Evolutionary conservation across 2,888 invertebrate species (phyloP).

Genomic region (Macaria notata): DNA sequence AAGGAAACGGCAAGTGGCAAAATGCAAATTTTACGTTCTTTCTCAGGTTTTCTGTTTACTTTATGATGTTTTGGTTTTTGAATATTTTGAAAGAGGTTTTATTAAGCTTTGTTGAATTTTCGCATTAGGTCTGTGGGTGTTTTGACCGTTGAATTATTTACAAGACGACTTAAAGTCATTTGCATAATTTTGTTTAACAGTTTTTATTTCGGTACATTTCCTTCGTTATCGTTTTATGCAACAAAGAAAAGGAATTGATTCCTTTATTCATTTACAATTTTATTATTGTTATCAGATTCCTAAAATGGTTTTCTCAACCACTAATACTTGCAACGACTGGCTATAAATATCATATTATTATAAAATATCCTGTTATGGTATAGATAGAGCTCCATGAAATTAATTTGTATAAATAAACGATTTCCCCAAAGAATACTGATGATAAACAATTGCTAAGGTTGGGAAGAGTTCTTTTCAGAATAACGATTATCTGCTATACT

Average conservation of each 20-base stretch:
- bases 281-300: no score
- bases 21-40: constrained; percentile 59
- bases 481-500: not conserved
- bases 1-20: constrained; percentile 45
- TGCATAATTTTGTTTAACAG: no score
- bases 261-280: not conserved
- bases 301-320: no score
- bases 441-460: no score
- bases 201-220: no score
- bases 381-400: not conserved
- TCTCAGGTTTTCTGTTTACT: constrained; percentile 28
- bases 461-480: not conserved
- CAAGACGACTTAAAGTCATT: no score
- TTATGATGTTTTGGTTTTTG: constrained; percentile 27
- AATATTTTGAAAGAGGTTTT: constrained; percentile 3
- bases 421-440: no score
- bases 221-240: no score
- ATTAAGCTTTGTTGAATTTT: not conserved
- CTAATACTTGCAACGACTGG: no score
- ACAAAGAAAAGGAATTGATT: not conserved
- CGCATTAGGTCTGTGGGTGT: not conserved
- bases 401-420: not conserved
- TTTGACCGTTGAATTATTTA: not conserved
- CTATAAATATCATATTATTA: no score
- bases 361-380: no score